phyloP scores from a whole-genome alignment of 2,797 vertebrate genomes.

The Silurus aristotelis region DNA sequence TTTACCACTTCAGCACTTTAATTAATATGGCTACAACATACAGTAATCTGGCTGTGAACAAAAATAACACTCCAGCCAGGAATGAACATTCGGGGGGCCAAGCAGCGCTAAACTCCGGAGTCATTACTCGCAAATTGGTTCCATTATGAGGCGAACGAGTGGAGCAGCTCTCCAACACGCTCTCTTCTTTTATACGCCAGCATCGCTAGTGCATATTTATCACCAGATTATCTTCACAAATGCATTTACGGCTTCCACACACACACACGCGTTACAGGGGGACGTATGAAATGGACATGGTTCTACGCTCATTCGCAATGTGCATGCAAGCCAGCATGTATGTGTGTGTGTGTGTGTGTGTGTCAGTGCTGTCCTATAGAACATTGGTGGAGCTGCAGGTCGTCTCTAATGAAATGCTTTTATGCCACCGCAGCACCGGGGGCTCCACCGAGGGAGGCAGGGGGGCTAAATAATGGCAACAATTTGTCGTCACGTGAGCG shows the following conservation, averaged over 20 bases:
- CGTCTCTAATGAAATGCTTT: slow-evolving; percentile 78
- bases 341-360: slow-evolving; percentile 35
- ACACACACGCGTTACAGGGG: slow-evolving; percentile 17
- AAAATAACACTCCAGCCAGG: slow-evolving; percentile 42
- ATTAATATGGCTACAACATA: slow-evolving; percentile 49
- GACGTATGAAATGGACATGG: slow-evolving; percentile 19
- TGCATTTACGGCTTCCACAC: slow-evolving; percentile 50
- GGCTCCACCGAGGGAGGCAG: slow-evolving; percentile 43
- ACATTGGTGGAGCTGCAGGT: slow-evolving; percentile 63
- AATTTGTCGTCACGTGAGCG: slow-evolving; percentile 51
- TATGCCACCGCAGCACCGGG: slow-evolving; percentile 59
- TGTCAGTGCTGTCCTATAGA: slow-evolving; percentile 52
- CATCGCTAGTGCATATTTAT: slow-evolving; percentile 57
- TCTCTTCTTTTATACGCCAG: slow-evolving; percentile 40
- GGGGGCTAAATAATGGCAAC: slow-evolving; percentile 67
- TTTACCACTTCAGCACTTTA: slow-evolving; percentile 46
- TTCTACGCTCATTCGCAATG: neutral
- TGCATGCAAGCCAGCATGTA: neutral
- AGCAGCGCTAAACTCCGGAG: slow-evolving; percentile 62
- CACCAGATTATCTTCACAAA: slow-evolving; percentile 56
- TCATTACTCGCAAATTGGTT: slow-evolving; percentile 68
- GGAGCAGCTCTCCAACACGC: slow-evolving; percentile 39
- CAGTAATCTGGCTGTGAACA: slow-evolving; percentile 34
- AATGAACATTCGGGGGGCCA: slow-evolving; percentile 62
- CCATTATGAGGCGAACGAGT: slow-evolving; percentile 58